Base-by-base conservation (phyloP, 1,140 invertebrate genomes). In the Lordiphosa stackelbergi region DNA sequence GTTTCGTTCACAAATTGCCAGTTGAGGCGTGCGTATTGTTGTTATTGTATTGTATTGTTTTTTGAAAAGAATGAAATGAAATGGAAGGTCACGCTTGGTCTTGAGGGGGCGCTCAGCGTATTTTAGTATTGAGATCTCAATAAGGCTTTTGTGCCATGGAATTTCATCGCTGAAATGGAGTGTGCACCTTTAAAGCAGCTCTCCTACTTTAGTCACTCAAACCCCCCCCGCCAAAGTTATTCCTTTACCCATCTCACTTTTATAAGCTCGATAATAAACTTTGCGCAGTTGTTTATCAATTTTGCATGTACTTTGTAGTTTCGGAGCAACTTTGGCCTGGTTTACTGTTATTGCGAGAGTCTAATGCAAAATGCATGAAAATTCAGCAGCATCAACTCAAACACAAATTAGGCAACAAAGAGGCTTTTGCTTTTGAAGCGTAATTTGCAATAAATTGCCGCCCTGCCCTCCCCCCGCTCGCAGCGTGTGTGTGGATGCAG, bases 361-460 rank as follows among this genome's bases (percentile, higher is more conserved):
- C 71, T 69, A 74, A 74, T 74, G 56, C 63, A 74, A 74, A 70
- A 74, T 74, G 60, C 62, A 74, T 74, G 72, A 65, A 73, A 75
- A 66, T 65, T 53, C n/a, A 60, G 24, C 13, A 48, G 13, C 35
- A 35, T 49, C 47, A 49, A 49, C 49, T 46, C 46, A 45, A 60
- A 69, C 61, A 52, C 71, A 79, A 79, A 79, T 79, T 81, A 75
- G 75, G 53, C 75, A 68, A 71, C 55, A 64, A 61, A 69, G 45
- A 56, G 65, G 71, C 69, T 63, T 73, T 81, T 79, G 77, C 68
- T 79, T 81, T 79, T 72, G 75, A 79, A 81, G 77, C 72, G 60
- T 83, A 77, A 83, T 83, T 83, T 83, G 77, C 77, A 83, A 83
- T 83, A 83, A 83, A 83, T 83, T 83, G 72, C 72, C 72, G 60